Percentiles rank a stretch among this genome's conserved stretches.
phyloP scores from a whole-genome alignment of 2,113 vertebrate species.

The Ceyx margarethae region DNA sequence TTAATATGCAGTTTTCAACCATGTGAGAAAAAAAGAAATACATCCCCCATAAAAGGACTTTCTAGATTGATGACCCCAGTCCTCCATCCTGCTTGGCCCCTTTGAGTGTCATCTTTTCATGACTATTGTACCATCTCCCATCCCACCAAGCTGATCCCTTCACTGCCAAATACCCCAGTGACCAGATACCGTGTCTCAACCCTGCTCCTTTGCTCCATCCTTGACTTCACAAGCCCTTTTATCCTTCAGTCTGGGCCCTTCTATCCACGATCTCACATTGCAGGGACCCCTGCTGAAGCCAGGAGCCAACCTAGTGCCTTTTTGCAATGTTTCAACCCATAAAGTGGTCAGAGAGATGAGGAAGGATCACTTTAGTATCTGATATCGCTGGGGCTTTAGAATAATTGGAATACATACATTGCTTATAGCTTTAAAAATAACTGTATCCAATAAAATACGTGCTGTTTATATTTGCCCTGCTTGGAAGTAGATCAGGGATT shows the following conservation, averaged over 20 bases:
- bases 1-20: background rate
- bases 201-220: background rate
- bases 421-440: background rate
- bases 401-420: background rate
- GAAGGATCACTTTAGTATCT: background rate
- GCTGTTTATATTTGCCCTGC: background rate
- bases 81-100: background rate
- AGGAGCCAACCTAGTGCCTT: background rate
- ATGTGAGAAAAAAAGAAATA: background rate
- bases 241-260: background rate
- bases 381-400: background rate
- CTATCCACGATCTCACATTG: rapidly evolving
- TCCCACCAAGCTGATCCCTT: background rate
- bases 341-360: background rate
- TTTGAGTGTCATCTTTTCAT: background rate
- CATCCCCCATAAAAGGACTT: background rate
- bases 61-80: background rate
- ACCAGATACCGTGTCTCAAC: background rate
- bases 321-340: background rate
- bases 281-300: too few relatives aligned
- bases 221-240: background rate
- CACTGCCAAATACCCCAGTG: background rate
- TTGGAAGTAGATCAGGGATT: background rate
- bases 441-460: rapidly evolving
- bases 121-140: background rate